A percentile compares a stretch with the other conserved stretches of the same genome.
Conservation (phyloP, 2,113 vertebrate species). For the Synodontis membranacea region DNA sequence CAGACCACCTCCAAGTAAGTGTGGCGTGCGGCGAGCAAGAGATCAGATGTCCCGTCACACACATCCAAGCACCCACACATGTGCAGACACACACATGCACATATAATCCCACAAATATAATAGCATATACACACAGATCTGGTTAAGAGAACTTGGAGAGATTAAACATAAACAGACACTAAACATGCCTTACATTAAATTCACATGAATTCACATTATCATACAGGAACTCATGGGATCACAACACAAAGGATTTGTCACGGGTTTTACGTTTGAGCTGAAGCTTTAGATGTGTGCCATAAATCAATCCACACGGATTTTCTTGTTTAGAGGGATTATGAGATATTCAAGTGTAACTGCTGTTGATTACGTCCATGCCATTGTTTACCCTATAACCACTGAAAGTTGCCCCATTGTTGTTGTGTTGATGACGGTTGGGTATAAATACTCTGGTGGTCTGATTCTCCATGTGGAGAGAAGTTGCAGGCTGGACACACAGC, state of each 20-base stretch:
- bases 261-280: constrained; percentile 25
- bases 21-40: constrained; percentile 69
- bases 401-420: constrained; percentile 30
- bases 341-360: constrained; percentile 29
- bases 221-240: not conserved
- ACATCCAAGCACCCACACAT: constrained; percentile 65
- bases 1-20: constrained; percentile 89
- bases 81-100: constrained; percentile 46
- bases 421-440: constrained; percentile 32
- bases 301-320: constrained; percentile 41
- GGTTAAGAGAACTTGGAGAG: constrained; percentile 5
- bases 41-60: constrained; percentile 69
- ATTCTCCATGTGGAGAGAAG: constrained; percentile 38
- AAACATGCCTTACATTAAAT: constrained; percentile 32
- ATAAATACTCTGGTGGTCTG: constrained; percentile 33
- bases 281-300: constrained; percentile 28
- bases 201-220: constrained; percentile 28
- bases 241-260: not conserved
- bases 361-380: constrained; percentile 41
- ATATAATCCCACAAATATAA: constrained; percentile 31
- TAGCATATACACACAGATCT: constrained; percentile 14
- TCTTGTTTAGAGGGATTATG: constrained; percentile 34
- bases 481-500: constrained; percentile 38
- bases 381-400: constrained; percentile 32
- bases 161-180: constrained; percentile 33